phyloP scores from a whole-genome alignment of 2,888 invertebrate species.

The Polyommatus iphigenia region DNA sequence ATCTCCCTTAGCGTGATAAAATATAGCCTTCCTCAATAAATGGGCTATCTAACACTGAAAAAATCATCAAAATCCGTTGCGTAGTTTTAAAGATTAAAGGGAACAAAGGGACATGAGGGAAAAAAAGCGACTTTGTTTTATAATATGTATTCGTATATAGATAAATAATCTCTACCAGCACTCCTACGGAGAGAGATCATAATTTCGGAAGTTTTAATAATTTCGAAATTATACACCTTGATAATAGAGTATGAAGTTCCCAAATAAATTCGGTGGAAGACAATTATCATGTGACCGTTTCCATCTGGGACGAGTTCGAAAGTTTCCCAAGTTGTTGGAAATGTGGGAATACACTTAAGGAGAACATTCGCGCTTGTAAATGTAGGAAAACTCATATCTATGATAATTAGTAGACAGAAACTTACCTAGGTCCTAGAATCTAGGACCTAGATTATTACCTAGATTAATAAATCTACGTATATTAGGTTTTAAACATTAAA shows the following conservation, averaged over 20 bases:
- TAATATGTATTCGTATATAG: too few relatives aligned
- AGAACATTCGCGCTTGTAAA: not conserved
- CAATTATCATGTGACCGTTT: constrained; percentile 10
- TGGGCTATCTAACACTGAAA: too few relatives aligned
- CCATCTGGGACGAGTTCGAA: not conserved
- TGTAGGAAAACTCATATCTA: not conserved
- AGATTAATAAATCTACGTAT: not conserved
- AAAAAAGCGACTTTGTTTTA: too few relatives aligned
- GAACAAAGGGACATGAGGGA: too few relatives aligned
- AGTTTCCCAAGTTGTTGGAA: constrained; percentile 3
- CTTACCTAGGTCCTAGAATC: not conserved
- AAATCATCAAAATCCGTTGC: too few relatives aligned
- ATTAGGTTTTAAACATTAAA: not conserved
- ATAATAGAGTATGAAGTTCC: not conserved
- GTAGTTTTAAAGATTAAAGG: too few relatives aligned
- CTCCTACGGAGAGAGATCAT: too few relatives aligned
- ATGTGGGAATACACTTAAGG: not conserved
- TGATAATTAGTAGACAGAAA: not conserved
- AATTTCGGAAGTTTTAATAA: not conserved
- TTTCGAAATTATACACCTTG: not conserved
- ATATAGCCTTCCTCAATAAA: too few relatives aligned
- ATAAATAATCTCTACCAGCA: too few relatives aligned
- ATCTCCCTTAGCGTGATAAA: too few relatives aligned
- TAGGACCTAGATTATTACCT: not conserved
- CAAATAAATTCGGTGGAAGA: constrained; percentile 4